Conservation (phyloP, 1,140 invertebrate species). For the Drosophila teissieri region DNA sequence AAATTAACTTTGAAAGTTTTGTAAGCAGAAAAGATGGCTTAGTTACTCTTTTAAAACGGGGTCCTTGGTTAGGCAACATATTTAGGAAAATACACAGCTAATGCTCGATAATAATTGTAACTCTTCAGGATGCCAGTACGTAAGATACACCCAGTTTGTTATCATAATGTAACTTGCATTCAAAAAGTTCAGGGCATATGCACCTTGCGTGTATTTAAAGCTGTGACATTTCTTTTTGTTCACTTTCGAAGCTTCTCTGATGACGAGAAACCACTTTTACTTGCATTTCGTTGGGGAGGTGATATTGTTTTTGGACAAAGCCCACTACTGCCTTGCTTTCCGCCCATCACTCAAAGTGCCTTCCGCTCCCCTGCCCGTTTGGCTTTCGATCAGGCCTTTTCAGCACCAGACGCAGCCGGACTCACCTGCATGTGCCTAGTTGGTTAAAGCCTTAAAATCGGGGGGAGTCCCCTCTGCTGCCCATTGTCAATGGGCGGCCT, state of each 20-base stretch:
- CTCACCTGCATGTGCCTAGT: conserved; percentile 22
- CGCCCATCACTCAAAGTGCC: conserved; percentile 8
- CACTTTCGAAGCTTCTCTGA: not conserved
- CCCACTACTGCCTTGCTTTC: conserved; percentile 7
- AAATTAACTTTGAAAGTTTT: conserved; percentile 18
- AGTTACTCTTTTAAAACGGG: too few relatives aligned
- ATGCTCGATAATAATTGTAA: too few relatives aligned
- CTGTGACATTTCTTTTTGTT: too few relatives aligned
- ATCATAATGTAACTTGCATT: too few relatives aligned
- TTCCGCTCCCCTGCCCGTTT: conserved; percentile 24
- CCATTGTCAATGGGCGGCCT: conserved; percentile 59
- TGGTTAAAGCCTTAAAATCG: conserved; percentile 24
- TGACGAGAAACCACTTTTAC: conserved; percentile 12
- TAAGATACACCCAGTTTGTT: too few relatives aligned
- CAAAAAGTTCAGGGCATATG: too few relatives aligned
- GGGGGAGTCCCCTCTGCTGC: not conserved
- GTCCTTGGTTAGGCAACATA: not conserved
- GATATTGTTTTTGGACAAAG: conserved; percentile 5
- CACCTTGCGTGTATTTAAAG: too few relatives aligned
- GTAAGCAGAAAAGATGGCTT: too few relatives aligned
- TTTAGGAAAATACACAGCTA: too few relatives aligned
- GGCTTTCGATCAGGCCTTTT: conserved; percentile 26
- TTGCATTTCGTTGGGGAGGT: not conserved
- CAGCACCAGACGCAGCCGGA: conserved; percentile 4
- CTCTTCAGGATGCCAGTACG: too few relatives aligned